Conservation (phyloP, 2,888 invertebrate species). For the Tenthredo amoena region DNA sequence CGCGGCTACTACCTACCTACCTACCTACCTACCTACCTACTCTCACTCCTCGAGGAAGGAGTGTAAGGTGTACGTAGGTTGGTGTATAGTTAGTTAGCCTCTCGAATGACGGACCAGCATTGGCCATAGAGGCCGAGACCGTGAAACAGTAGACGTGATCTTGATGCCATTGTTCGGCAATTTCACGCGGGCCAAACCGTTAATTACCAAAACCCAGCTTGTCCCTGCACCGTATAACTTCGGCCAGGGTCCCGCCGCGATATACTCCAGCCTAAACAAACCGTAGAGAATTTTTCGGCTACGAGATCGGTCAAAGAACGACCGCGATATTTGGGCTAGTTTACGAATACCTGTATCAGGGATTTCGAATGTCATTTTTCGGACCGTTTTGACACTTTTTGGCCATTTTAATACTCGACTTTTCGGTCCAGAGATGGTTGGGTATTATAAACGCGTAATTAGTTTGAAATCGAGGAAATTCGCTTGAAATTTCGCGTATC, state of each 20-base stretch:
- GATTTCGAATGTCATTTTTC: not conserved
- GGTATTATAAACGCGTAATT: too few relatives aligned
- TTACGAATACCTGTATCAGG: too few relatives aligned
- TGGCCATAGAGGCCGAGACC: not conserved
- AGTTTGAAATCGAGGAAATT: too few relatives aligned
- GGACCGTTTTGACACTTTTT: too few relatives aligned
- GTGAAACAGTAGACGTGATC: conserved; percentile 53
- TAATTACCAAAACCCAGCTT: conserved; percentile 59
- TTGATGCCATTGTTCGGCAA: conserved; percentile 60
- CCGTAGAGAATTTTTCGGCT: not conserved
- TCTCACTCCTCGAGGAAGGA: not conserved
- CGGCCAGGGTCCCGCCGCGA: not conserved
- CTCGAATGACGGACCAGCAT: conserved; percentile 43
- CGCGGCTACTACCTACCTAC: not conserved
- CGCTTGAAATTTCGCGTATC: too few relatives aligned
- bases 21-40: not conserved
- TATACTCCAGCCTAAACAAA: conserved; percentile 38
- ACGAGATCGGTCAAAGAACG: not conserved
- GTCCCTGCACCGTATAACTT: conserved; percentile 27
- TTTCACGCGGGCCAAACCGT: conserved; percentile 63
- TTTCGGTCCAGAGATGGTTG: too few relatives aligned
- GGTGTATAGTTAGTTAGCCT: not conserved
- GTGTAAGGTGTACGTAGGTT: not conserved
- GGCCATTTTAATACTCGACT: too few relatives aligned
- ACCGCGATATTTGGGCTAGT: not conserved